These are phyloP conservation scores for Butorides virescens DNA, from an alignment of 2,113 vertebrate species.

Conservation along the genomic window DNA sequence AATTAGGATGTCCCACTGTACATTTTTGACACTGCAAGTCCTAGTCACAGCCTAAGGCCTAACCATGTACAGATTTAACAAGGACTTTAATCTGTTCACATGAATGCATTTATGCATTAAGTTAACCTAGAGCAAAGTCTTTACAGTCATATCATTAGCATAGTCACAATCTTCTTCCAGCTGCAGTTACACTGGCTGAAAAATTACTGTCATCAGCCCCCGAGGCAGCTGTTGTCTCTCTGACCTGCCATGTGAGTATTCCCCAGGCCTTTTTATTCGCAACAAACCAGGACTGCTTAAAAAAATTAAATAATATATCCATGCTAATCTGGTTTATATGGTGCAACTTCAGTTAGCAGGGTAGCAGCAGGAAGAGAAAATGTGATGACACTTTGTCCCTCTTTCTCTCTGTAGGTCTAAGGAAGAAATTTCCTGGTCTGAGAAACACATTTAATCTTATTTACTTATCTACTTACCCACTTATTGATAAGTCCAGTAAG, in stretches of 20 bases:
- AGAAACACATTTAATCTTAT: not conserved
- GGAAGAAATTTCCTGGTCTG: not conserved
- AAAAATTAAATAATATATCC: not conserved
- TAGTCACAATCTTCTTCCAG: conserved; percentile 28
- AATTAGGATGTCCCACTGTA: not conserved
- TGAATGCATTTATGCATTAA: conserved; percentile 38
- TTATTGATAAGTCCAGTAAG: not conserved
- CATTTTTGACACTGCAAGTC: conserved; percentile 28
- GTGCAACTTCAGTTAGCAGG: not conserved
- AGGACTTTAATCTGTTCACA: conserved; percentile 45
- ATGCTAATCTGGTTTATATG: not conserved
- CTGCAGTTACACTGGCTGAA: conserved; percentile 17
- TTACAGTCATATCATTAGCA: conserved; percentile 38
- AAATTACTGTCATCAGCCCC: not conserved
- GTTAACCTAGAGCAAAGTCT: conserved; percentile 29
- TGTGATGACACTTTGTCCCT: not conserved
- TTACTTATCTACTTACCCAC: not conserved
- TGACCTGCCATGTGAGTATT: not conserved
- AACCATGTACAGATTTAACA: conserved; percentile 25
- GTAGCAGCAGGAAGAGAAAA: not conserved
- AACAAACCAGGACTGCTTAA: not conserved
- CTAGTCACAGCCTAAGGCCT: conserved; percentile 15
- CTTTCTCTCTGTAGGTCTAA: not conserved
- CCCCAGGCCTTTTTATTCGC: not conserved
- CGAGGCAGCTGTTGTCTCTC: not conserved